Evolutionary conservation across 2,888 invertebrate genomes (phyloP), one percentile per base, ranked within the genome.

Genomic region (Branchinecta sandiegonensis): DNA sequence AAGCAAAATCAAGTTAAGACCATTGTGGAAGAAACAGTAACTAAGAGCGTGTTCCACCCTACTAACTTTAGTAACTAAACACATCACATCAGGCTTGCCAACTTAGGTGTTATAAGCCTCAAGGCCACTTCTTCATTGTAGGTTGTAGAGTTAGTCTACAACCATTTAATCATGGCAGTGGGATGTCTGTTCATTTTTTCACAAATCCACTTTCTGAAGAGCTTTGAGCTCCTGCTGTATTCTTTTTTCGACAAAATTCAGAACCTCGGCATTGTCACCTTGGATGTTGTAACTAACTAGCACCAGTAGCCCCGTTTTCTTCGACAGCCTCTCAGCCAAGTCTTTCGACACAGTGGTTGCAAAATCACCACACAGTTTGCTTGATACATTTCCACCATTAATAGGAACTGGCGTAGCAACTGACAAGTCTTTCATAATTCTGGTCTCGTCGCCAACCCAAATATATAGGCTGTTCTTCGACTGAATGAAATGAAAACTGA

Each of bases 381-480:
- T 56, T 56, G 63, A n/a, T 17, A 10, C 23, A 56, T 17, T 23
- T 56, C n/a, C 14, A 56, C 63, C 63, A 56, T 56, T 56, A 56
- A 56, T 23, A 56, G 14, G 23, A 56, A 56, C 14, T 17, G 63
- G 63, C 9, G 63, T 10, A 23, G 9, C 63, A 56, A 56, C 23
- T 23, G 63, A 56, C 23, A 56, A 56, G 23, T 56, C 63, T 56
- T 56, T 56, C 63, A 56, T 56, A 10, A 17, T 56, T 17, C 10
- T 9, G 63, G 14, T 56, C 14, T n/a, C n/a, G 10, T 56, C 63
- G n/a, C 63, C 63, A 56, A 56, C 63, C 63, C 63, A 56, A 56
- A 56, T 10, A 56, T 56, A 56, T 8, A 56, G n/a, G 10, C 14
- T 17, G 23, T 56, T 56, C 23, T n/a, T 17, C 10, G 14, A n/a